Conservation (phyloP, 2,113 vertebrate species). For the Equus quagga region DNA sequence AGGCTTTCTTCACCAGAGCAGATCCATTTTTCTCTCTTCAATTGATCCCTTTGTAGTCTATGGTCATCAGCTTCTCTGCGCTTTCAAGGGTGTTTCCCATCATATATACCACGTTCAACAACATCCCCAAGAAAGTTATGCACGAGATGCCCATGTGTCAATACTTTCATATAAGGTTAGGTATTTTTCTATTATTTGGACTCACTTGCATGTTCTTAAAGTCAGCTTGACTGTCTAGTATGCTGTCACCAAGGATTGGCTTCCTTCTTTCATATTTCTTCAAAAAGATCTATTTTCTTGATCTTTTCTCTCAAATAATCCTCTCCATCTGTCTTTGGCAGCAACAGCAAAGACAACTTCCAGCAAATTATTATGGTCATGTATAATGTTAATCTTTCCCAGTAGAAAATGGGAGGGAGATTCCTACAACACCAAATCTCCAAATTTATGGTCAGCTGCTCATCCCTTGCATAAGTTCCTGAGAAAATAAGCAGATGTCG, state of each 20-base stretch:
- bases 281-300: background rate
- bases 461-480: background rate
- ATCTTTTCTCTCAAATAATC: conserved; percentile 16
- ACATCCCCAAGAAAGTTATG: background rate
- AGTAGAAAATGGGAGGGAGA: background rate
- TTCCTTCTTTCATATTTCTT: conserved; percentile 9
- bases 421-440: background rate
- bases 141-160: background rate
- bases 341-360: background rate
- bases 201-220: background rate
- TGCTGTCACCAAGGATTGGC: background rate
- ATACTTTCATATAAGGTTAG: background rate
- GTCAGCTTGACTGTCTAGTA: background rate
- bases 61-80: background rate
- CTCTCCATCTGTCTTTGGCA: background rate
- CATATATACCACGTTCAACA: background rate
- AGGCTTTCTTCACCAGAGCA: background rate
- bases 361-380: background rate
- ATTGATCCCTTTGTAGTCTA: background rate
- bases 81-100: background rate
- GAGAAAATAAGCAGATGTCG: background rate
- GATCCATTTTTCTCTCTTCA: background rate
- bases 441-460: background rate
- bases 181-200: background rate
- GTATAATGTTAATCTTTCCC: background rate